Base-by-base conservation (phyloP, 2,888 invertebrate species). In the Spicauda simplicius region DNA sequence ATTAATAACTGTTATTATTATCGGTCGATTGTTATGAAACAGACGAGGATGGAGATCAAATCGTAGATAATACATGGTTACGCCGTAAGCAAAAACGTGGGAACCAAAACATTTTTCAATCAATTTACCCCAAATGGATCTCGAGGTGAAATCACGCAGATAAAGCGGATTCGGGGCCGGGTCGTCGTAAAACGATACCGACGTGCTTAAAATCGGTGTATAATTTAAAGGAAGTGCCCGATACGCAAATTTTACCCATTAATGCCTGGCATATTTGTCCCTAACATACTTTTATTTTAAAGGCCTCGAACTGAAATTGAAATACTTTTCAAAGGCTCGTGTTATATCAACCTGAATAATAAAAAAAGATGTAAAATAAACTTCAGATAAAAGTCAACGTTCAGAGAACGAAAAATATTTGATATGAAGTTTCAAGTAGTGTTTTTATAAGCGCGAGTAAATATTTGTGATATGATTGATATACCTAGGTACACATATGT, bases 161-260 rank as follows among this genome's bases (percentile, higher is more conserved):
- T 86, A 86, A 60, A 83, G 80, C 79, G 77, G 71, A 83, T 82
- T 77, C 70, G 25, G 77, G 81, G 81, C 72, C 64, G 69, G 72
- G 75, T 73, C 73, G 71, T 71, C 71, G 71, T 76, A 79, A 80
- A 77, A 77, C 79, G 76, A 72, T 72, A 76, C 71, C 73, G 80
- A 78, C 84, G 81, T 83, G 85, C 86, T 86, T 87, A 85, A 86
- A 86, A 85, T 82, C 79, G 80, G 84, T 86, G 84, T 88, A 84
- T 86, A 86, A 87, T 87, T 86, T 86, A 85, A 85, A 80, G 85
- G 83, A 80, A 80, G 74, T 72, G 76, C 69, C 74, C 76, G 74
- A 74, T 76, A 76, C 67, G 69, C 74, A 79, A 62, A 74, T 75
- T 77, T 76, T 74, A 69, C 74, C 73, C 70, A 70, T 69, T 69